A percentile compares a stretch with the other conserved stretches of the same genome.
Evolutionary conservation across 1,140 invertebrate species (phyloP).

Genomic region (Heliconius hewitsoni): DNA sequence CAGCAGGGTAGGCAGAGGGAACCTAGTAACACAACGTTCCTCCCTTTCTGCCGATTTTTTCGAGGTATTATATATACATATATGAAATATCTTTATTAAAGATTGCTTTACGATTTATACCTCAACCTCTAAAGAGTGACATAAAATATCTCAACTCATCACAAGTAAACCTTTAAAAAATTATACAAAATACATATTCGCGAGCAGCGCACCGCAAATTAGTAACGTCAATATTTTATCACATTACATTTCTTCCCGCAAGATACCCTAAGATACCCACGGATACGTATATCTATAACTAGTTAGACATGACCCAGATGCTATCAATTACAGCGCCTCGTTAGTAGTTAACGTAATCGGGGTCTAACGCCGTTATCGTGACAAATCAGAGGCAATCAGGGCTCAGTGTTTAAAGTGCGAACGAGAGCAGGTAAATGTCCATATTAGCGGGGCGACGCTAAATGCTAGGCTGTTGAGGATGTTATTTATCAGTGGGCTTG

Average conservation of each 20-base stretch:
- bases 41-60: neutral
- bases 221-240: constrained; percentile 1
- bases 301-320: constrained; percentile 27
- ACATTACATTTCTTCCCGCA: neutral
- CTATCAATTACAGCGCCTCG: constrained; percentile 32
- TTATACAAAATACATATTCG: neutral
- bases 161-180: too few species aligned
- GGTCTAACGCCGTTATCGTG: constrained; percentile 40
- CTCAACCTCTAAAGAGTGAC: too few species aligned
- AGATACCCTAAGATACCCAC: neutral
- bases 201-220: neutral
- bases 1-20: neutral
- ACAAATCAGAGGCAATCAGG: constrained; percentile 44
- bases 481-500: constrained; percentile 30
- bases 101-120: too few species aligned
- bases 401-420: constrained; percentile 30
- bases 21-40: neutral
- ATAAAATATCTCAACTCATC: too few species aligned
- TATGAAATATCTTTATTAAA: too few species aligned
- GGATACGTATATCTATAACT: neutral
- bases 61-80: neutral
- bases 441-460: constrained; percentile 38
- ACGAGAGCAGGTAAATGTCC: constrained; percentile 42
- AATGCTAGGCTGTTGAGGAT: constrained; percentile 34
- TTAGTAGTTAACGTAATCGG: constrained; percentile 38